phyloP scores from a whole-genome alignment of 1,140 invertebrate genomes.

The Eupeodes corollae region DNA sequence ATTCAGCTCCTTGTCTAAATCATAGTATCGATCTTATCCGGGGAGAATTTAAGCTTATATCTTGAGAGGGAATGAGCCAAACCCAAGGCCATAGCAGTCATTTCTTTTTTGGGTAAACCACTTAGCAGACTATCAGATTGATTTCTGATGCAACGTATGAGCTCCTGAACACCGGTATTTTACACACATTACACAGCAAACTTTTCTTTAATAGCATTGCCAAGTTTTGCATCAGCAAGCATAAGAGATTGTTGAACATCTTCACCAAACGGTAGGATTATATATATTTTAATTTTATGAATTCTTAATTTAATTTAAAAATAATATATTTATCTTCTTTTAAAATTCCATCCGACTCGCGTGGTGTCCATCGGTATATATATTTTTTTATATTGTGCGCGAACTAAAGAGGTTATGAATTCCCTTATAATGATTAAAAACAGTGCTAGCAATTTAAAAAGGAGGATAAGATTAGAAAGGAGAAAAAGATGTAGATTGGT shows the following conservation, averaged over 20 bases:
- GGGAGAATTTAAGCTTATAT: slow-evolving; percentile 97
- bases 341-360: too few relatives aligned
- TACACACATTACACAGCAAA: slow-evolving; percentile 80
- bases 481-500: too few relatives aligned
- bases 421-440: too few relatives aligned
- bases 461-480: too few relatives aligned
- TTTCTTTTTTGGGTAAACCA: slow-evolving; percentile 78
- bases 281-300: too few relatives aligned
- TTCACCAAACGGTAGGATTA: slow-evolving; percentile 57
- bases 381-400: too few relatives aligned
- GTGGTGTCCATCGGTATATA: too few relatives aligned
- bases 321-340: too few relatives aligned
- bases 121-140: slow-evolving; percentile 83
- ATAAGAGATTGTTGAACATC: slow-evolving; percentile 76
- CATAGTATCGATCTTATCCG: slow-evolving; percentile 99
- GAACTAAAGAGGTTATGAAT: too few relatives aligned
- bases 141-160: slow-evolving; percentile 90
- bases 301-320: too few relatives aligned
- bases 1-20: slow-evolving; percentile 97
- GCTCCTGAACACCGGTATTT: slow-evolving; percentile 77
- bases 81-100: slow-evolving; percentile 93
- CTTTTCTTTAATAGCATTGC: slow-evolving; percentile 92
- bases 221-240: slow-evolving; percentile 92
- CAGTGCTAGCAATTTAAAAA: too few relatives aligned
- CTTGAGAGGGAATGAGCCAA: slow-evolving; percentile 92